phyloP scores from a whole-genome alignment of 2,113 vertebrate genomes.

The Cheilinus undulatus region DNA sequence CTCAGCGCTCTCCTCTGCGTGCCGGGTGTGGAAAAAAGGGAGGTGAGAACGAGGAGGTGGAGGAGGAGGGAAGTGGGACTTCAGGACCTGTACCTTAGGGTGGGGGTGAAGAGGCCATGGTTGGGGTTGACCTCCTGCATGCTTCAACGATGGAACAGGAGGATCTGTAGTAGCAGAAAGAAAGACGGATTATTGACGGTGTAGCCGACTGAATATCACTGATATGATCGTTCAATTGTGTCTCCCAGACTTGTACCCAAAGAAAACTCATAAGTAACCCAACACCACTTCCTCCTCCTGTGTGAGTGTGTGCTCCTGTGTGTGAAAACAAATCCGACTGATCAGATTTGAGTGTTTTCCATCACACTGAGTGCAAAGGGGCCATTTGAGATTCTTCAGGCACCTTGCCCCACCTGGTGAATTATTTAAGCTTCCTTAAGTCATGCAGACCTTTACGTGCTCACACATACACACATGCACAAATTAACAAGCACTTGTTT shows the following conservation, averaged over 20 bases:
- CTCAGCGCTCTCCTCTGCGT: conserved; percentile 87
- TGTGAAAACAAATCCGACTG: conserved; percentile 79
- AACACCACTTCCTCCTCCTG: conserved; percentile 52
- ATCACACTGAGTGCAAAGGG: conserved; percentile 68
- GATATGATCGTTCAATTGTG: conserved; percentile 4
- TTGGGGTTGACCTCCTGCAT: conserved; percentile 38
- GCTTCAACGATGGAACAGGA: conserved; percentile 42
- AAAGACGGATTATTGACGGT: conserved; percentile 18
- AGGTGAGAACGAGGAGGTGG: conserved; percentile 47
- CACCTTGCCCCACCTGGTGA: conserved; percentile 54
- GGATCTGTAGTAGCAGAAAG: conserved; percentile 44
- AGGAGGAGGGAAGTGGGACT: conserved; percentile 35
- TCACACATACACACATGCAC: conserved; percentile 38
- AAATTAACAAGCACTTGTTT: conserved; percentile 60
- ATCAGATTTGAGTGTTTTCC: conserved; percentile 82
- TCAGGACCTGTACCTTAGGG: conserved; percentile 24
- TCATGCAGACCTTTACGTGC: conserved; percentile 48
- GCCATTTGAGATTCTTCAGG: conserved; percentile 80
- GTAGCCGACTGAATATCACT: not conserved
- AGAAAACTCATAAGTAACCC: conserved; percentile 66
- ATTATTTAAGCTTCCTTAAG: conserved; percentile 82
- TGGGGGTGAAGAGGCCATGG: conserved; percentile 58
- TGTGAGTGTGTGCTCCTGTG: conserved; percentile 33
- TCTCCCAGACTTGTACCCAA: conserved; percentile 32
- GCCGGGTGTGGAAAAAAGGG: conserved; percentile 80